Percentiles rank a stretch among this genome's conserved stretches.
phyloP scores from a whole-genome alignment of 2,113 vertebrate species.

The Prunella himalayana region DNA sequence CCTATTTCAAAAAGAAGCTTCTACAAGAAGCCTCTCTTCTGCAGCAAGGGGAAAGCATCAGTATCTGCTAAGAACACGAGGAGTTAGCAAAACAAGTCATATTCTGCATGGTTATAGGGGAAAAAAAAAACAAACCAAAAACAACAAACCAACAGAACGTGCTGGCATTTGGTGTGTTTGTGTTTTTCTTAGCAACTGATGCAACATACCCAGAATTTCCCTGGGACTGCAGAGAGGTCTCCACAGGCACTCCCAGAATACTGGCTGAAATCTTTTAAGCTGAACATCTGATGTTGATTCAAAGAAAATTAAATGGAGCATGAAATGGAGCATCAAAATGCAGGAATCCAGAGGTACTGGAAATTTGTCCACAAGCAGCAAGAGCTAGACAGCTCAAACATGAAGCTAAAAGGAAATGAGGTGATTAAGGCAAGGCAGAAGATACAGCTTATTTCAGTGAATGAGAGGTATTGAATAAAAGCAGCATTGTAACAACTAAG shows the following conservation, averaged over 20 bases:
- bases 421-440: not conserved
- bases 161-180: not conserved
- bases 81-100: not conserved
- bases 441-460: not conserved
- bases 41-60: not conserved
- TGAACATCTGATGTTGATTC: not conserved
- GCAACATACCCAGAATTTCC: not conserved
- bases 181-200: not conserved
- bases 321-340: not conserved
- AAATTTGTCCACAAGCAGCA: not conserved
- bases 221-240: not conserved
- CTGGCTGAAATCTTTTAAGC: not conserved
- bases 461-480: not conserved
- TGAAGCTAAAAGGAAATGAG: not conserved
- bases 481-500: not conserved
- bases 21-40: not conserved
- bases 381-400: not conserved
- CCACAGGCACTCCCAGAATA: not conserved
- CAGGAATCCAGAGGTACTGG: not conserved
- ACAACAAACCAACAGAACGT: not conserved
- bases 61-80: not conserved
- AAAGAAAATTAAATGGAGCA: slow-evolving; percentile 10
- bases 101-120: not conserved
- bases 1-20: not conserved
- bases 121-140: too few species aligned